Base-by-base conservation (phyloP, 92 coral and sea anemone genomes). In the Virgularia gustaviana region DNA sequence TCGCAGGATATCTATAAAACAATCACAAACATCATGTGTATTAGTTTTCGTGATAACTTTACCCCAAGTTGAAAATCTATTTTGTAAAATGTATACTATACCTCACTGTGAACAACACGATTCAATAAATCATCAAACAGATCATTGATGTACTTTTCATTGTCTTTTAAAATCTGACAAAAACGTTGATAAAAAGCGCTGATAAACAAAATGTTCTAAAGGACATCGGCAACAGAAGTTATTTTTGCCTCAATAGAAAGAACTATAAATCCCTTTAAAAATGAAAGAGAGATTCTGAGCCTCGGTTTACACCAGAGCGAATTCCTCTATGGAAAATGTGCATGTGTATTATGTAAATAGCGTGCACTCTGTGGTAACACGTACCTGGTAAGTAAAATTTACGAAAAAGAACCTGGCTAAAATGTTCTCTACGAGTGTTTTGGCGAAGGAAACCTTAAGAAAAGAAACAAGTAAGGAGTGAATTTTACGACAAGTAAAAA, bases 321-420 rank as follows among this genome's bases (percentile, higher is more conserved):
- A 55, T 1, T 27, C 18, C n/a, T n/a, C n/a, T n/a, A n/a, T n/a
- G n/a, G n/a, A n/a, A n/a, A n/a, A n/a, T n/a, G n/a, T n/a, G n/a
- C n/a, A n/a, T n/a, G n/a, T n/a, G n/a, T n/a, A n/a, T n/a, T n/a
- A n/a, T n/a, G n/a, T n/a, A n/a, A n/a, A n/a, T n/a, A n/a, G n/a
- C n/a, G n/a, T n/a, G n/a, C n/a, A n/a, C n/a, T n/a, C n/a, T n/a
- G n/a, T n/a, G n/a, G n/a, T n/a, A n/a, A n/a, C n/a, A n/a, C 60
- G 12, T 47, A 92, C 98, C 96, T 92, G 98, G 67, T 89, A 92
- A 0, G 90, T 91, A 85, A 92, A 92, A 67, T 92, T 92, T 75
- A 92, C 87, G 79, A 92, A 92, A 10, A 96, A 92, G 57, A 92
- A 92, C 76, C 89, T 96, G 57, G 98, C 98, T 34, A 92, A 73